Conservation (phyloP, 2,797 vertebrate genomes). For the Brachymystax lenok region DNA sequence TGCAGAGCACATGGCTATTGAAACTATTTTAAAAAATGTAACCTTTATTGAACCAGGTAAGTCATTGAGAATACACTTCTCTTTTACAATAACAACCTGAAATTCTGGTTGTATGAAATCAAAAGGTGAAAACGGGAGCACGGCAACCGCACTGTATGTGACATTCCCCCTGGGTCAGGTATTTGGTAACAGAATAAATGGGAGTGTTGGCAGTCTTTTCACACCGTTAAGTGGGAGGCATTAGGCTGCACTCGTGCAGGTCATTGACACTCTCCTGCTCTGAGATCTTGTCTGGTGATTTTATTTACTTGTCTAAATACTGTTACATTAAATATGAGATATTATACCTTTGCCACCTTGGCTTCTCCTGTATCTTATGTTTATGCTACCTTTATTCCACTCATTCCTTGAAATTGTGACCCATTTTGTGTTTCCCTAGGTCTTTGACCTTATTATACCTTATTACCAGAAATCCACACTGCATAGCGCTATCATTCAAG, state of each 20-base stretch:
- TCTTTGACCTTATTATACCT: no score
- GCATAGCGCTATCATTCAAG: no score
- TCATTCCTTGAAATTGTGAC: no score
- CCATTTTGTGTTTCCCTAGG: no score
- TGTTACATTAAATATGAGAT: not conserved
- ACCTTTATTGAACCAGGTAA: no score
- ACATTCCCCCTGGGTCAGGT: not conserved
- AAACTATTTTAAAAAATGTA: not conserved
- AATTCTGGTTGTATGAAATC: not conserved
- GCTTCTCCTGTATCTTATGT: not conserved
- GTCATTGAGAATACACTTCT: no score
- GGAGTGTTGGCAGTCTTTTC: slow-evolving; percentile 17
- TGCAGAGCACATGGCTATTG: not conserved
- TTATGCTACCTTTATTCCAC: no score
- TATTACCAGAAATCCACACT: no score
- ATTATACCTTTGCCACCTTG: not conserved
- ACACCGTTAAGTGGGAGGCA: slow-evolving; percentile 6
- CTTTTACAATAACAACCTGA: not conserved
- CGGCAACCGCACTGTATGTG: not conserved
- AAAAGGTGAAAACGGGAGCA: slow-evolving; percentile 1
- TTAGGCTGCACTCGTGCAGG: not conserved
- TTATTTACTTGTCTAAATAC: not conserved
- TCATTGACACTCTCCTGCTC: slow-evolving; percentile 6
- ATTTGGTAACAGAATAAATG: not conserved
- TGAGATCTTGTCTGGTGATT: not conserved